Conservation (phyloP, 2,113 vertebrate genomes). For the Tauraco erythrolophus region DNA sequence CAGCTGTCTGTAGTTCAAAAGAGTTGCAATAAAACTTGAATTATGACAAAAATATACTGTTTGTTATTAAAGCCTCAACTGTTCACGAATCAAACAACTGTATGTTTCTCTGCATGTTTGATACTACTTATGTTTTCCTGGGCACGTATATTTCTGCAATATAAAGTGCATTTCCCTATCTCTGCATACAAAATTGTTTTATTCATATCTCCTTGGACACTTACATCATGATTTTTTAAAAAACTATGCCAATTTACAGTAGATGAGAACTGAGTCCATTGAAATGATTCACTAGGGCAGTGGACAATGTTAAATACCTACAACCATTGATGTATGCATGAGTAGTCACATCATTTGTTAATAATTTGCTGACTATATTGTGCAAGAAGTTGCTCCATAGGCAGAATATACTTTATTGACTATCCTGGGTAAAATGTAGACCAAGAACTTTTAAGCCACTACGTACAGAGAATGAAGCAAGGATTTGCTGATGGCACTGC, state of each 20-base stretch:
- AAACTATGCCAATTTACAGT: neutral
- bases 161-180: neutral
- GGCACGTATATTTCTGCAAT: neutral
- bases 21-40: slow-evolving; percentile 40
- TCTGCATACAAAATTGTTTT: neutral
- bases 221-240: neutral
- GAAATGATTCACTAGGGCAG: neutral
- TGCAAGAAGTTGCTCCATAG: neutral
- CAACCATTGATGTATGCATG: neutral
- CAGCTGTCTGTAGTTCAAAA: slow-evolving; percentile 40
- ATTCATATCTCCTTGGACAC: neutral
- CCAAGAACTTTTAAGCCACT: neutral
- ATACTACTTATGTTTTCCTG: neutral
- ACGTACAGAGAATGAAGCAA: neutral
- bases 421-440: neutral
- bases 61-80: slow-evolving; percentile 13
- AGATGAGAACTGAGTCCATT: neutral
- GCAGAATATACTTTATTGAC: neutral
- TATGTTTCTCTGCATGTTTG: neutral
- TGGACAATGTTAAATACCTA: neutral
- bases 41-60: slow-evolving; percentile 18
- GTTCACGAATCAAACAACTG: neutral
- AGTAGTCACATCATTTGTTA: neutral
- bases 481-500: neutral
- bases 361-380: neutral